Evolutionary conservation across 2,888 invertebrate species (phyloP), one percentile per base, ranked within the genome.

Genomic region (Dryocosmus kuriphilus): DNA sequence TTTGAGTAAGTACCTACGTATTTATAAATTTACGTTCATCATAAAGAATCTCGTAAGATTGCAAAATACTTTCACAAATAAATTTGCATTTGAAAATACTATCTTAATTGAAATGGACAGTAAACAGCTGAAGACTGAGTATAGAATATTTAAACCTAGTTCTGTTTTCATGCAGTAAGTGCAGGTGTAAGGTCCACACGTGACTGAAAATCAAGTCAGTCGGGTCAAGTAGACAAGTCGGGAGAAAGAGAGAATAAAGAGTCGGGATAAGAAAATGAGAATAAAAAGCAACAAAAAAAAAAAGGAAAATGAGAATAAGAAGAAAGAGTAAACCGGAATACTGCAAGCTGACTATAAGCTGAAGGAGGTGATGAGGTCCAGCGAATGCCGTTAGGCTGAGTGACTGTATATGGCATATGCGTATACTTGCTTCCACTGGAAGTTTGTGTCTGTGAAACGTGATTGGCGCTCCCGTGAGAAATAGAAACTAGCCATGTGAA

Each of bases 331-430:
- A 71, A 51, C 71, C 51, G 51, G 71, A 71, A 71, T 71, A 51
- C 71, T 71, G 27, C 71, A 71, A 71, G 71, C 71, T 51, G 51
- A 71, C 46, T 71, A 30, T 71, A 71, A 71, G 71, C 71, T 24
- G 46, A 46, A 46, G 27, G 32, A 51, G 83, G 84, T 81, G 85
- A 84, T 83, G 87, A 84, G 85, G 85, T 85, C 83, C 85, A 81
- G 78, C 63, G 85, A 86, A 87, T 87, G 86, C 87, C 87, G 88
- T 88, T 88, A 88, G 85, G 79, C 80, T 83, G 83, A 85, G 85
- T 85, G 84, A 80, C 82, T 79, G 76, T 78, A 78, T 80, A 60
- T 61, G 51, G 76, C 77, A 78, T 80, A 60, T 61, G 51, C 30
- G 27, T 67, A 46, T 67, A 67, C 46, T 67, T 46, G 46, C 30